Evolutionary conservation across 2,888 invertebrate species (phyloP).

Genomic region (Melitaea athalia): DNA sequence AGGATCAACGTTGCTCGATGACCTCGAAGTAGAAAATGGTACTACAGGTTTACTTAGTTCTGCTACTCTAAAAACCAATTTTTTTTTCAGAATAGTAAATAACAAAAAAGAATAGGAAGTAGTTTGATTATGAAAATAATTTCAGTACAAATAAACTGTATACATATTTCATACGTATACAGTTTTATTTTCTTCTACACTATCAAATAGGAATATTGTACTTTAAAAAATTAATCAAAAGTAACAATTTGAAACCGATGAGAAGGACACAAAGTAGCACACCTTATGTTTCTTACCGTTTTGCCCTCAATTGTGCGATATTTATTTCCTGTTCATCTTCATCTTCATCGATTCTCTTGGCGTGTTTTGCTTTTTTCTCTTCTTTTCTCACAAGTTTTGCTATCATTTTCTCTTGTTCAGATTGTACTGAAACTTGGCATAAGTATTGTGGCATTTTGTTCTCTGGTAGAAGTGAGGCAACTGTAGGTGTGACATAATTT

Average conservation of each 20-base stretch:
- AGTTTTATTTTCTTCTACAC: no score
- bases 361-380: conserved; percentile 87
- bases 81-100: background rate
- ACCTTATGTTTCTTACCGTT: conserved; percentile 57
- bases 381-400: conserved; percentile 90
- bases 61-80: conserved; percentile 58
- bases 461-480: conserved; percentile 65
- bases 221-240: no score
- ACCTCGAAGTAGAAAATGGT: conserved; percentile 73
- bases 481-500: conserved; percentile 43
- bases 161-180: background rate
- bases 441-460: conserved; percentile 86
- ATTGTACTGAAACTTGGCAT: conserved; percentile 91
- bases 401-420: conserved; percentile 90
- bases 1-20: conserved; percentile 61
- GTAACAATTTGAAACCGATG: no score
- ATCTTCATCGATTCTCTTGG: conserved; percentile 64
- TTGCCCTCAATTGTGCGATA: conserved; percentile 79
- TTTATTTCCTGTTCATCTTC: conserved; percentile 79
- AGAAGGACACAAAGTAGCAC: no score
- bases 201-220: no score
- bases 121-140: background rate
- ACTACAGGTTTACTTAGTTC: conserved; percentile 74
- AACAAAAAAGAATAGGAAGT: background rate
- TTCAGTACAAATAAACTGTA: background rate